Percentiles rank a stretch among this genome's conserved stretches.
phyloP scores from a whole-genome alignment of 2,113 vertebrate genomes.

The Andinoacara biseriatus region DNA sequence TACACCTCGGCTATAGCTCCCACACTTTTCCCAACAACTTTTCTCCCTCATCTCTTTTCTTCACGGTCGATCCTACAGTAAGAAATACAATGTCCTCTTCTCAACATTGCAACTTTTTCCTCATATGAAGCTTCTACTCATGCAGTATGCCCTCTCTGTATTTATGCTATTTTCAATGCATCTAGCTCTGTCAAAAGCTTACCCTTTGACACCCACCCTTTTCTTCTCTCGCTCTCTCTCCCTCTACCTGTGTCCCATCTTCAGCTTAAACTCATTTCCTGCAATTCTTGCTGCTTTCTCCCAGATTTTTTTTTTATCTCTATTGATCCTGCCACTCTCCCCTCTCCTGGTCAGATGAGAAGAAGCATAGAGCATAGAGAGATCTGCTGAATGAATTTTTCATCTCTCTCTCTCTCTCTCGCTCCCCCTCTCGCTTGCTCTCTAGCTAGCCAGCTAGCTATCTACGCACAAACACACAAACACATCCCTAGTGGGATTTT shows the following conservation, averaged over 20 bases:
- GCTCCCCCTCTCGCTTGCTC: not conserved
- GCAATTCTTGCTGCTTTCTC: not conserved
- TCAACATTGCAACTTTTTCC: conserved; percentile 21
- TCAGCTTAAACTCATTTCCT: conserved; percentile 22
- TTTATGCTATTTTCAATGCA: conserved; percentile 36
- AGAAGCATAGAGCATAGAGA: not conserved
- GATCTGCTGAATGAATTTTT: not conserved
- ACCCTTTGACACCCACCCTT: conserved; percentile 45
- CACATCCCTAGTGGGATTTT: not conserved
- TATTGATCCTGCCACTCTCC: not conserved
- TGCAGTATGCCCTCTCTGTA: conserved; percentile 19
- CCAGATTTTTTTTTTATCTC: not conserved
- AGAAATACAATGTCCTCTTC: conserved; percentile 43
- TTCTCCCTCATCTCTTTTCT: not conserved
- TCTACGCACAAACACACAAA: not conserved
- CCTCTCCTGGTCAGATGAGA: not conserved
- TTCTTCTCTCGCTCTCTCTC: conserved; percentile 12
- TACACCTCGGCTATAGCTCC: not conserved
- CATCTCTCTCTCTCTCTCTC: not conserved
- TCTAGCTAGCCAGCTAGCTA: too few species aligned
- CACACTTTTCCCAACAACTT: not conserved
- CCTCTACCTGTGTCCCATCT: conserved; percentile 13
- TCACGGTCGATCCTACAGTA: conserved; percentile 25
- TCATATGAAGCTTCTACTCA: conserved; percentile 16
- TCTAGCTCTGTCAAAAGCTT: conserved; percentile 54